Percentiles rank a stretch among this genome's conserved stretches.
Evolutionary conservation across 2,797 vertebrate genomes (phyloP).

Genomic region (Paguma larvata): DNA sequence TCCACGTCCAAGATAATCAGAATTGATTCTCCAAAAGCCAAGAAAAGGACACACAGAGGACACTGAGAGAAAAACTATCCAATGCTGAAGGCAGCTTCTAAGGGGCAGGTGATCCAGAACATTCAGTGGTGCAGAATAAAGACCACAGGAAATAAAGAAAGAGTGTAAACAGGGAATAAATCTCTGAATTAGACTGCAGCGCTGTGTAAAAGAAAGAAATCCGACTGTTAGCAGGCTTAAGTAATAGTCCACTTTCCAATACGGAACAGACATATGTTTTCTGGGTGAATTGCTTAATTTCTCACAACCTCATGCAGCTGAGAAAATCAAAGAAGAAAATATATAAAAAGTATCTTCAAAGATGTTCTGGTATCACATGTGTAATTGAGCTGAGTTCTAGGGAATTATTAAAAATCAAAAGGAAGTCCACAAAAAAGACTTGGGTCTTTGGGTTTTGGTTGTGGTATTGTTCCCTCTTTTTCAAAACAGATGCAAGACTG

Average conservation of each 20-base stretch:
- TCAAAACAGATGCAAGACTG: neutral
- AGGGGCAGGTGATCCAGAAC: too few relatives aligned
- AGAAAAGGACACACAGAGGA: neutral
- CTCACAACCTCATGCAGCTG: neutral
- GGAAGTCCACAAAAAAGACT: neutral
- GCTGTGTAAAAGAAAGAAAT: neutral
- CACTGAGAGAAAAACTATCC: neutral
- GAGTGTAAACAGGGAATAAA: neutral
- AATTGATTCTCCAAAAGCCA: neutral
- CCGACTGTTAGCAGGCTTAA: neutral
- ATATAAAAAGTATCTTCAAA: neutral
- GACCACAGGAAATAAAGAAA: neutral
- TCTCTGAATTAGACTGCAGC: neutral
- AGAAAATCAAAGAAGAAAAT: conserved; percentile 37
- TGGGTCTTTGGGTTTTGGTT: neutral
- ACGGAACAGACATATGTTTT: neutral
- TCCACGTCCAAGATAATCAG: neutral
- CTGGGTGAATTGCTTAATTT: conserved; percentile 10
- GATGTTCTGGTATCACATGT: neutral
- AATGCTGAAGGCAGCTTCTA: neutral
- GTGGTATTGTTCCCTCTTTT: neutral
- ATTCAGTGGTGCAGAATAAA: neutral
- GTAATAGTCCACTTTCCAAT: neutral
- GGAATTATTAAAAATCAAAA: neutral
- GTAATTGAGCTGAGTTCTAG: neutral